phyloP scores from a whole-genome alignment of 2,888 invertebrate genomes.

The Dorcus parallelipipedus region DNA sequence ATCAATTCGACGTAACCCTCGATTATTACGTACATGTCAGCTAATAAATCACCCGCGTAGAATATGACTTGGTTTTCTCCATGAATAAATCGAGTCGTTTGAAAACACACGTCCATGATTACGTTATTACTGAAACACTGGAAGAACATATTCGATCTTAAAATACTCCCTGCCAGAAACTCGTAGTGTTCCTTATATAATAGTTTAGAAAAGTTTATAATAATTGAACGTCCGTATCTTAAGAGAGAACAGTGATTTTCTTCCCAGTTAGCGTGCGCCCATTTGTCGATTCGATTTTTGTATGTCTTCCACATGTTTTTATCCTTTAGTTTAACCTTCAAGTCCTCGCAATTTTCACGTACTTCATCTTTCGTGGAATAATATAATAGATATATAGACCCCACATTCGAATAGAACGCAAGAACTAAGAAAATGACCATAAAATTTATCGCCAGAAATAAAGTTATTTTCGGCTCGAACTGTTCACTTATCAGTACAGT shows the following conservation, averaged over 20 bases:
- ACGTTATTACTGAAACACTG: conserved; percentile 3
- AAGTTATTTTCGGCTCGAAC: conserved; percentile 3
- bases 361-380: conserved; percentile 5
- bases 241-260: conserved; percentile 7
- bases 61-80: conserved; percentile 19
- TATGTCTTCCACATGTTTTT: neutral
- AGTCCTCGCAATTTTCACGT: conserved; percentile 5
- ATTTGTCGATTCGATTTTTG: conserved; percentile 4
- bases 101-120: conserved; percentile 10
- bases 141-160: conserved; percentile 3
- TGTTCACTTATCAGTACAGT: conserved; percentile 1
- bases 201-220: conserved; percentile 5
- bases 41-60: conserved; percentile 17
- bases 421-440: neutral
- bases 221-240: neutral
- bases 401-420: conserved; percentile 5
- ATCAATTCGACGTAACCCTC: no score
- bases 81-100: neutral
- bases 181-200: conserved; percentile 8
- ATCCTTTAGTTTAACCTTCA: neutral
- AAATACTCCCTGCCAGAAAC: neutral
- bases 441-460: neutral
- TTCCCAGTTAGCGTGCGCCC: conserved; percentile 8
- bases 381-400: conserved; percentile 7
- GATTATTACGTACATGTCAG: conserved; percentile 5